Evolutionary conservation across 2,888 invertebrate species (phyloP).

Genomic region (Cinara cedri): DNA sequence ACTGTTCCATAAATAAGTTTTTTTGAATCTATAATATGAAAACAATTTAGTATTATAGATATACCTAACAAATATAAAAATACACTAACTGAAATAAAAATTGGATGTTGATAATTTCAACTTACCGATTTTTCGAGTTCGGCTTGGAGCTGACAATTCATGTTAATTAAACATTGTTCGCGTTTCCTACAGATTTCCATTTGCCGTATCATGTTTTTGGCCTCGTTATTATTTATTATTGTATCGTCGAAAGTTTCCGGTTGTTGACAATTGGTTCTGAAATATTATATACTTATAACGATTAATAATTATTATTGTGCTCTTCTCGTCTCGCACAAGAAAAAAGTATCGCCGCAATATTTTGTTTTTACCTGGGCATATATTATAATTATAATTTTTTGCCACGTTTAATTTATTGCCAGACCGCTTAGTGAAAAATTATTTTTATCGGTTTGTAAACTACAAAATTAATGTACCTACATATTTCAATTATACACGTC

Average conservation of each 20-base stretch:
- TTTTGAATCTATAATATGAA: background rate
- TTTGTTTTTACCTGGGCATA: background rate
- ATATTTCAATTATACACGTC: too few species aligned
- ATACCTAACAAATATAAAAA: too few species aligned
- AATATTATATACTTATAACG: background rate
- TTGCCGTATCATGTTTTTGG: constrained; percentile 1
- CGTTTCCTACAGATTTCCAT: background rate
- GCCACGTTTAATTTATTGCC: too few species aligned
- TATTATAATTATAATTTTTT: background rate
- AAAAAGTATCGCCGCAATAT: too few species aligned
- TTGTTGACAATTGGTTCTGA: background rate
- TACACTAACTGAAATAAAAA: too few species aligned
- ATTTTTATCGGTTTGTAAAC: too few species aligned
- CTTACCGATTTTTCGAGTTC: constrained; percentile 26
- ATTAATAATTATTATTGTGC: too few species aligned
- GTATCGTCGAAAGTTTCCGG: too few species aligned
- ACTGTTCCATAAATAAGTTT: constrained; percentile 32
- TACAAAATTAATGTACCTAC: too few species aligned
- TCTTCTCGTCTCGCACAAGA: too few species aligned
- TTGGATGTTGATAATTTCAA: background rate
- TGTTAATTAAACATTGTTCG: background rate
- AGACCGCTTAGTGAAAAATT: too few species aligned
- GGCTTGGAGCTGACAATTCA: constrained; percentile 12
- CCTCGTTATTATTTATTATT: background rate
- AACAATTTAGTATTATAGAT: background rate